Evolutionary conservation across 2,113 vertebrate genomes (phyloP), one percentile per base, ranked within the genome.

Genomic region (Chelonoidis abingdonii): DNA sequence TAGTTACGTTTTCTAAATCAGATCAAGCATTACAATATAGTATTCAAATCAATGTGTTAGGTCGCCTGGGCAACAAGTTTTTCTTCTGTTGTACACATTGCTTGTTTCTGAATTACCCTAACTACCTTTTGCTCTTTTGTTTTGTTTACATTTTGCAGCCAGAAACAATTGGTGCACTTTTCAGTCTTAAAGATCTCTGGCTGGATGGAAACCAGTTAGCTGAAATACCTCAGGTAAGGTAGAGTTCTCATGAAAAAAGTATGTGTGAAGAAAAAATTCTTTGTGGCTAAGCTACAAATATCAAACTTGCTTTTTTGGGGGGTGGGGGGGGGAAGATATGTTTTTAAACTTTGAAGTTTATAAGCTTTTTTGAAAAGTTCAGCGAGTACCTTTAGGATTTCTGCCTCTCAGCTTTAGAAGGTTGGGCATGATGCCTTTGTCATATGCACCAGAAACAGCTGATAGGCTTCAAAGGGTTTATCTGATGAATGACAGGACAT

Each of bases 101-200:
- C 17, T 69, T 69, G 8, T 16, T 78, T 11, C 53, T 84, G 0
- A 91, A 27, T 21, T 75, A 29, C 38, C 17, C 88, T 95, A 94
- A 89, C 53, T 69, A n/a, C 1, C 72, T 69, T 22, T 62, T 94
- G 12, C 54, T 91, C 88, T 92, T 92, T 96, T 76, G 24, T 76
- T 76, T 44, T 78, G 12, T 44, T 78, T 47, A 78, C 93, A 57
- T 97, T 62, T 98, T 97, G 44, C 90, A 99, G 99, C 99, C 99
- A 91, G 98, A 99, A 98, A 99, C 99, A 96, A 99, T 99, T 97
- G 99, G 99, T 96, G 98, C 99, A 98, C 99, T 99, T 97, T 98
- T 99, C 97, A 99, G 98, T 97, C 98, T 99, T 65, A 99, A 99
- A 98, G 99, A 99, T 97, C 98, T 99, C 97, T 99, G 99, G 99